These are phyloP conservation scores for Drosophila pseudoobscura DNA, from an alignment of 1,140 invertebrate genomes.

Conservation along the genomic window DNA sequence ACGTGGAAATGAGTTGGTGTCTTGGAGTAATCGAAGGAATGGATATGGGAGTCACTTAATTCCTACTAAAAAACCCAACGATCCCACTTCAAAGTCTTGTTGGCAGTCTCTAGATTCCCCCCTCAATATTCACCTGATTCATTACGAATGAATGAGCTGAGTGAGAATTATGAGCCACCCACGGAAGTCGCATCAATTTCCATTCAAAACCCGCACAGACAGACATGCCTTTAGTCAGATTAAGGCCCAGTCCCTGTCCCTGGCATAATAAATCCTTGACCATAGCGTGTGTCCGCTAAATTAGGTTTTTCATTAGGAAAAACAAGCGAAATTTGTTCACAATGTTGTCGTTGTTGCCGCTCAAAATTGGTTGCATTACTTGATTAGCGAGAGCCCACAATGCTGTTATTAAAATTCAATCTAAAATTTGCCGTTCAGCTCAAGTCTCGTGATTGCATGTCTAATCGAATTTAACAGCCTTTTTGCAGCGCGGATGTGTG, in stretches of 20 bases:
- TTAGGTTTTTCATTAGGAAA: slow-evolving; percentile 75
- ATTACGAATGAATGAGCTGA: slow-evolving; percentile 11
- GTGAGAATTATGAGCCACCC: not conserved
- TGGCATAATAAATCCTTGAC: slow-evolving; percentile 12
- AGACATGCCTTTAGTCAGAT: not conserved
- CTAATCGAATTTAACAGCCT: slow-evolving; percentile 76
- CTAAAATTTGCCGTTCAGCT: slow-evolving; percentile 48
- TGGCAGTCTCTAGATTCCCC: not conserved
- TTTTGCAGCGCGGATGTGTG: slow-evolving; percentile 50
- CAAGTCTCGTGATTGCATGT: slow-evolving; percentile 61
- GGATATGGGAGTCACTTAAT: too few species aligned
- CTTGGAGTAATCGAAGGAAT: too few species aligned
- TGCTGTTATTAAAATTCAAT: slow-evolving; percentile 78
- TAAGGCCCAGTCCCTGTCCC: not conserved
- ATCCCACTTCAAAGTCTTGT: too few species aligned
- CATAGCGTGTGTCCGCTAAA: slow-evolving; percentile 68
- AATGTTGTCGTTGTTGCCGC: slow-evolving; percentile 62
- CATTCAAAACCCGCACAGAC: not conserved
- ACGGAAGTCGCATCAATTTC: slow-evolving; percentile 7
- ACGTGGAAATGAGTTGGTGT: too few species aligned
- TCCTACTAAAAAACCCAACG: too few species aligned
- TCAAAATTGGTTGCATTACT: slow-evolving; percentile 78
- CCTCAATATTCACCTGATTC: not conserved
- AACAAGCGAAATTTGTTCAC: slow-evolving; percentile 77
- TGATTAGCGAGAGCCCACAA: slow-evolving; percentile 62